Conservation (phyloP, 2,797 vertebrate genomes). For the Oreonectes daqikongensis region DNA sequence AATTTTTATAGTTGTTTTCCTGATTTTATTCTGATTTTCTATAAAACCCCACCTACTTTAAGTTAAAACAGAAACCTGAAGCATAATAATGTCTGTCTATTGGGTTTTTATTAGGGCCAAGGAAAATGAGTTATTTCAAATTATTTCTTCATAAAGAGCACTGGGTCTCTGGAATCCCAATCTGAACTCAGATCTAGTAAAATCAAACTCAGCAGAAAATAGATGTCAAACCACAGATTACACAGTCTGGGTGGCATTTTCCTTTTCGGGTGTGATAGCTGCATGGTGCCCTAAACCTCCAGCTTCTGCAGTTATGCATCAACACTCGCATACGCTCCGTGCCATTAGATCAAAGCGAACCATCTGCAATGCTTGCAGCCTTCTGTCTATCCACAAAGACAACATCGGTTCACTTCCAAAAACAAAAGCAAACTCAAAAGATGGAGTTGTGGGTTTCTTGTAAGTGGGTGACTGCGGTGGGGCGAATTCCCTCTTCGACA, state of each 20-base stretch:
- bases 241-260: constrained; percentile 3
- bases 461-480: not conserved
- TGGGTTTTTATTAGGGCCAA: not conserved
- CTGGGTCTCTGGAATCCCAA: not conserved
- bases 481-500: constrained; percentile 15
- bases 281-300: constrained; percentile 1
- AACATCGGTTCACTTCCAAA: constrained; percentile 2
- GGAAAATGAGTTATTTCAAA: not conserved
- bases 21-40: too few species aligned
- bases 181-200: not conserved
- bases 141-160: not conserved
- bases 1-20: too few species aligned
- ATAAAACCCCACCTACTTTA: too few species aligned
- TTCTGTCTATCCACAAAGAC: constrained; percentile 21
- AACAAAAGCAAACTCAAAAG: not conserved
- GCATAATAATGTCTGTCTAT: not conserved
- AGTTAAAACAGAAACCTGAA: not conserved
- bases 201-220: not conserved
- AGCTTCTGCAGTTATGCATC: not conserved
- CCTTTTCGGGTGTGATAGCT: constrained; percentile 4
- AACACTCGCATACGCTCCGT: constrained; percentile 1
- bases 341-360: constrained; percentile 35
- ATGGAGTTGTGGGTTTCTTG: not conserved
- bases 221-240: not conserved
- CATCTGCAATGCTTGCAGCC: constrained; percentile 19